Evolutionary conservation across 1,140 invertebrate species (phyloP), one percentile per base, ranked within the genome.

Genomic region (Cataglyphis hispanica): DNA sequence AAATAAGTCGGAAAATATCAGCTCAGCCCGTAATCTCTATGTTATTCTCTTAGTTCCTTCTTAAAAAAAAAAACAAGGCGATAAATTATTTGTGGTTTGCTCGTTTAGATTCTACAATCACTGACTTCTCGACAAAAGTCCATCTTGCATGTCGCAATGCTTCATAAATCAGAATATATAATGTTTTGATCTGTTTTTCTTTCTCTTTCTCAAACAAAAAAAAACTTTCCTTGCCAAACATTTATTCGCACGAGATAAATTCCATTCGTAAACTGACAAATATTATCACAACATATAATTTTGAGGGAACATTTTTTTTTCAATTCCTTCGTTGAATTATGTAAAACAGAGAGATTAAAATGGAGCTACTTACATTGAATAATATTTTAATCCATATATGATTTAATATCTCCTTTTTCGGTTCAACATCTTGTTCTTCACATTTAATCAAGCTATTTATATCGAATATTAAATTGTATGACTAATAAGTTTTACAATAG

Each of bases 81-180:
- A 69, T 80, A 80, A 78, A 27, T 80, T 53, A 22, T 53, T n/a
- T 25, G 50, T 13, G 16, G 16, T 8, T 19, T 1, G 13, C 25
- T 31, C 31, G 31, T 53, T 53, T 67, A 66, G 19, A 77, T 64
- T 56, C 31, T 56, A 80, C 13, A 80, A 56, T 80, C 63, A 16
- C 31, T 22, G 31, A 5, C 27, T 50, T 50, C 13, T 69, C 63
- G 31, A 2, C 31, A 53, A 27, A 69, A 80, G 63, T 67, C 22
- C 5, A 16, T 22, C n/a, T 13, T 37, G n/a, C 69, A 31, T 69
- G 43, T 56, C 37, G 63, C 43, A 66, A 80, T 8, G 25, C 19
- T 67, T 78, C n/a, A 50, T 46, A 11, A 78, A 22, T 22, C 16
- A 50, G 34, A 67, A 40, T 63, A 16, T 8, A 76, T 78, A 78